Evolutionary conservation across 1,140 invertebrate species (phyloP).

Genomic region (Drosophila sturtevanti): DNA sequence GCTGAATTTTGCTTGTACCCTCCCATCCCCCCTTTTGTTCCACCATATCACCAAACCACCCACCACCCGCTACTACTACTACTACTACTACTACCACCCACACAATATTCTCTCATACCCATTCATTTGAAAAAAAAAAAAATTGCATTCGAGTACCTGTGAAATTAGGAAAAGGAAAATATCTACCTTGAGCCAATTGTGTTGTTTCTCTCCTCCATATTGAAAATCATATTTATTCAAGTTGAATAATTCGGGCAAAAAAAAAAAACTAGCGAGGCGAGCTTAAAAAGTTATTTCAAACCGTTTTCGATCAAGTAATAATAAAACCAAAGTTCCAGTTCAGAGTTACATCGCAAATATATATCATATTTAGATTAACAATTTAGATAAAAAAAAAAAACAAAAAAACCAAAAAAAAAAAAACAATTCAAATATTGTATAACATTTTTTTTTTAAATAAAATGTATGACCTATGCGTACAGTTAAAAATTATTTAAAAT

Average conservation of each 20-base stretch:
- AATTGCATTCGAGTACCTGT: background rate
- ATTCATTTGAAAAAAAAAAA: background rate
- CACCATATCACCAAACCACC: background rate
- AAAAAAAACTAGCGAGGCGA: background rate
- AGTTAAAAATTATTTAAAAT: no score
- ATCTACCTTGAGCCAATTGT: constrained; percentile 36
- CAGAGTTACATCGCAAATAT: no score
- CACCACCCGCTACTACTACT: background rate
- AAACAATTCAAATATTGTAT: no score
- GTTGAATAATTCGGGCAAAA: constrained; percentile 31
- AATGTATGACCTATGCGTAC: no score
- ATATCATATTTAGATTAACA: no score
- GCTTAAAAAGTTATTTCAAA: background rate
- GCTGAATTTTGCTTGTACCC: background rate
- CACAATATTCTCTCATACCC: background rate
- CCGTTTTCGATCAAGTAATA: no score
- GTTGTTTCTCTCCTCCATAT: background rate
- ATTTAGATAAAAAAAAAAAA: no score
- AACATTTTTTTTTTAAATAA: no score
- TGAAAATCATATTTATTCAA: constrained; percentile 47
- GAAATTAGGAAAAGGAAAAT: background rate
- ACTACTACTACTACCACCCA: no score
- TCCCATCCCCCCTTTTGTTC: background rate
- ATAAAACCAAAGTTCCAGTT: no score
- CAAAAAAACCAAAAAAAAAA: no score